Evolutionary conservation across 2,888 invertebrate genomes (phyloP).

Genomic region (Lepidonotus clava): DNA sequence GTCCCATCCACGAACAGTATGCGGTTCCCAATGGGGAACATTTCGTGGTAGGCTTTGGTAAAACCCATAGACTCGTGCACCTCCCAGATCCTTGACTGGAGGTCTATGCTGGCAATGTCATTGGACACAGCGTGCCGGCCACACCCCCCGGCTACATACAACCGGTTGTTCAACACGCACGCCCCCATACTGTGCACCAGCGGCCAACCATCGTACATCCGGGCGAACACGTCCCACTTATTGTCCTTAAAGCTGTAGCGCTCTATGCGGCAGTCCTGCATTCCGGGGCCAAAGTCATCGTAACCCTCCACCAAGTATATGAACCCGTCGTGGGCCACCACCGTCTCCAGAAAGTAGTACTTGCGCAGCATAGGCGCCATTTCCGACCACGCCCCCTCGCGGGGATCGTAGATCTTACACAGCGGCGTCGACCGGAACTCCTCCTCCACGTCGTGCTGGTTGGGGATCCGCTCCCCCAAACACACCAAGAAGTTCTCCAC

Average conservation of each 20-base stretch:
- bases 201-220: conserved; percentile 44
- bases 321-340: neutral
- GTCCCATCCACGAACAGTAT: conserved; percentile 24
- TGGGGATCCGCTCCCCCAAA: conserved; percentile 16
- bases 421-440: conserved; percentile 28
- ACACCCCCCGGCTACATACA: conserved; percentile 25
- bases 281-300: conserved; percentile 18
- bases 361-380: conserved; percentile 35
- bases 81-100: neutral
- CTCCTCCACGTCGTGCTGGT: conserved; percentile 17
- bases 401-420: conserved; percentile 37
- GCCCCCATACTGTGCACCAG: conserved; percentile 42
- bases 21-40: neutral
- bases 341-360: conserved; percentile 29
- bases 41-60: conserved; percentile 42
- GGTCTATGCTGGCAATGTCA: conserved; percentile 14
- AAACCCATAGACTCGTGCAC: neutral
- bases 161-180: neutral
- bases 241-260: conserved; percentile 14
- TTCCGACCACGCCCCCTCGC: neutral
- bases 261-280: conserved; percentile 29
- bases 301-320: conserved; percentile 32
- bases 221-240: conserved; percentile 31
- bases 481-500: conserved; percentile 39
- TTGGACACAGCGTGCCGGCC: conserved; percentile 9